Conservation (phyloP, 2,888 invertebrate genomes). For the Lissonota sp. region DNA sequence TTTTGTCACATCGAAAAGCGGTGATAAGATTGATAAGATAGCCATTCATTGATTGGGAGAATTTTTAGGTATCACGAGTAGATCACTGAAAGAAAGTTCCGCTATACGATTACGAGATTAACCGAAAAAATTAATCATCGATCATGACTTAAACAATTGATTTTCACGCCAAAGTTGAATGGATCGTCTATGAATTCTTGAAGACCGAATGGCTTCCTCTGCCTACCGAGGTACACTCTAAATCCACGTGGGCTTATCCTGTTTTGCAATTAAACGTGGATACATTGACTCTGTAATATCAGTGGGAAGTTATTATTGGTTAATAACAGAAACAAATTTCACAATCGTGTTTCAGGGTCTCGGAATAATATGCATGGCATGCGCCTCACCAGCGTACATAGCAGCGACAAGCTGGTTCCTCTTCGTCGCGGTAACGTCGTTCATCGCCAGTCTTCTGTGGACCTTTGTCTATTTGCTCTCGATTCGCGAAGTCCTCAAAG, state of each 20-base stretch:
- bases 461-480: slow-evolving; percentile 91
- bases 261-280: slow-evolving; percentile 44
- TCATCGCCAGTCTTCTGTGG: slow-evolving; percentile 93
- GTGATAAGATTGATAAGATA: too few species aligned
- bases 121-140: too few species aligned
- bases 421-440: slow-evolving; percentile 92
- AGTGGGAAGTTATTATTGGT: slow-evolving; percentile 42
- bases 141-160: too few species aligned
- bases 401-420: slow-evolving; percentile 92
- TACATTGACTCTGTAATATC: not conserved
- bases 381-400: slow-evolving; percentile 89
- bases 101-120: too few species aligned
- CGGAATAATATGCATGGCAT: slow-evolving; percentile 94
- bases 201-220: slow-evolving; percentile 12
- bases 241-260: slow-evolving; percentile 55
- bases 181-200: too few species aligned
- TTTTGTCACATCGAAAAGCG: too few species aligned
- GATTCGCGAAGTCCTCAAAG: slow-evolving; percentile 90
- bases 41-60: too few species aligned
- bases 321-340: slow-evolving; percentile 40
- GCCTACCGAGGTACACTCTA: slow-evolving; percentile 46
- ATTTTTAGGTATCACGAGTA: too few species aligned
- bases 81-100: too few species aligned
- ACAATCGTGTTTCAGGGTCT: slow-evolving; percentile 87
- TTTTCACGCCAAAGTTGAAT: too few species aligned